Evolutionary conservation across 1,140 invertebrate species (phyloP), one percentile per base, ranked within the genome.

Genomic region (Eueides isabella): DNA sequence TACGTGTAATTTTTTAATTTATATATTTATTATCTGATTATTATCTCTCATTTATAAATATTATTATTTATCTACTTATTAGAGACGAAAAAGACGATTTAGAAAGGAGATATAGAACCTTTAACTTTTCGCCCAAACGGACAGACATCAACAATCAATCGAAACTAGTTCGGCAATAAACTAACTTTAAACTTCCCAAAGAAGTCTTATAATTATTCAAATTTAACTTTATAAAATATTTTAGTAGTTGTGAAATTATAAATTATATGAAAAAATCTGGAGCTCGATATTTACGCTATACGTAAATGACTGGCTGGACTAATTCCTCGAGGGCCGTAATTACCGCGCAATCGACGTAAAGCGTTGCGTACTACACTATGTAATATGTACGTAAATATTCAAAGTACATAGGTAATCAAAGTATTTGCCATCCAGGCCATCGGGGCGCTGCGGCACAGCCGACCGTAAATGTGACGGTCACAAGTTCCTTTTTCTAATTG

Each of bases 321-420:
- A 26, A 55, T 55, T 55, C 48, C 48, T 26, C 48, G 48, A 55
- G 48, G 23, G 12, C 48, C 48, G 48, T 23, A 19, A 55, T 55
- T 55, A 55, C 19, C 23, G 48, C 0, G 48, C 23, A 55, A 26
- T 55, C 26, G 19, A 23, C 19, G 26, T 12, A 19, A 26, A 55
- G 12, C 23, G 23, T 55, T 55, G 48, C 48, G 48, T 55, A 55
- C 16, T 2, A 44, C 2, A 19, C n/a, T 23, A 26, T 55, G n/a
- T 12, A 55, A 55, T 26, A 23, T 55, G 23, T 55, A 4, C 19
- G 48, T 55, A 6, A 55, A 55, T 55, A 26, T 55, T 23, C 12
- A 9, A 9, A 9, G 9, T 55, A n/a, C 16, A 19, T 44, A 55
- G 26, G 48, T 26, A 55, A 26, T 48, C 41, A 48, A 48, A n/a